Percentiles rank a stretch among this genome's conserved stretches.
Evolutionary conservation across 1,140 invertebrate species (phyloP).

Genomic region (Triops longicaudatus): DNA sequence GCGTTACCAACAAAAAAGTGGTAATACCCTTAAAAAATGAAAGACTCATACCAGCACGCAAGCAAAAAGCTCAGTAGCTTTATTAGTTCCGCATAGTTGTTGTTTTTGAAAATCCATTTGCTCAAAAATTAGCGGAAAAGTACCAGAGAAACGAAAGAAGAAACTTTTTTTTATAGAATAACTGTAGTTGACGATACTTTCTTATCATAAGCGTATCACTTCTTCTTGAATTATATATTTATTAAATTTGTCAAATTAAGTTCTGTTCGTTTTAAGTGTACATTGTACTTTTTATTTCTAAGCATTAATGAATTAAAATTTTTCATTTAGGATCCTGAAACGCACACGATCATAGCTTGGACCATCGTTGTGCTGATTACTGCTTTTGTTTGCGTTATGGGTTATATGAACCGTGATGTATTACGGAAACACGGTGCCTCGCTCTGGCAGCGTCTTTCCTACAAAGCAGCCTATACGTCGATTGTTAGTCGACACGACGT

Average conservation of each 20-base stretch:
- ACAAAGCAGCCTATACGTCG: constrained; percentile 19
- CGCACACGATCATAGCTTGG: constrained; percentile 45
- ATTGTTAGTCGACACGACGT: constrained; percentile 26
- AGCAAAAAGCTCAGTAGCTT: no score
- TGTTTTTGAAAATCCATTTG: no score
- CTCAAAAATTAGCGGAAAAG: no score
- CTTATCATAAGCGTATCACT: no score
- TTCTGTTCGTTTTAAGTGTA: neutral
- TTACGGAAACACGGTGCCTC: neutral
- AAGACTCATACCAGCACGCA: no score
- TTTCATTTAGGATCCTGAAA: constrained; percentile 34
- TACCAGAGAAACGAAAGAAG: no score
- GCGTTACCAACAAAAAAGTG: neutral
- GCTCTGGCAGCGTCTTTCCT: constrained; percentile 22
- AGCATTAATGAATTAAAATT: constrained; percentile 35
- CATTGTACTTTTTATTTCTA: constrained; percentile 35
- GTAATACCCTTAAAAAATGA: neutral
- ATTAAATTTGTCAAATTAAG: neutral
- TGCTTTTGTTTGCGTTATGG: constrained; percentile 46
- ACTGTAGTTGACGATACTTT: no score
- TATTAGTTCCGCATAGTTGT: no score
- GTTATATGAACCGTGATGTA: constrained; percentile 50
- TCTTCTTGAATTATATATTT: neutral
- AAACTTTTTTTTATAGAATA: no score
- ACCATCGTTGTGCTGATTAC: constrained; percentile 46